Evolutionary conservation across 2,113 vertebrate species (phyloP).

Genomic region (Symphodus melops): DNA sequence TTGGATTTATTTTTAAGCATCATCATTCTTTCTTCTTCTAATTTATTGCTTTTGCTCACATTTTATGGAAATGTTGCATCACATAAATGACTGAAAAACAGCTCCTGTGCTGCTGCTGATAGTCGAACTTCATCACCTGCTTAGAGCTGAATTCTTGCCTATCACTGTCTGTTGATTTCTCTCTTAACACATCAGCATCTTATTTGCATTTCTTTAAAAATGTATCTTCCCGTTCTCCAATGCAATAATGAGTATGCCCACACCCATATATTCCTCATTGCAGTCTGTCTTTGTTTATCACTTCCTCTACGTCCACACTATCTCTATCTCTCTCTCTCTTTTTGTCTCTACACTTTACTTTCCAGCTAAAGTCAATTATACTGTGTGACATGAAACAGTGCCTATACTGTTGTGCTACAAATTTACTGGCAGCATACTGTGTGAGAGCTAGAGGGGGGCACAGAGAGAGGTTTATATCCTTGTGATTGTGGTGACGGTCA

Average conservation of each 20-base stretch:
- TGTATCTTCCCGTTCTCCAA: conserved; percentile 1
- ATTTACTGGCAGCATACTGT: conserved; percentile 11
- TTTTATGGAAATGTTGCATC: conserved; percentile 26
- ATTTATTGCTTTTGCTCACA: conserved; percentile 6
- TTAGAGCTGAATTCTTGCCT: neutral
- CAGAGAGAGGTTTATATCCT: conserved; percentile 16
- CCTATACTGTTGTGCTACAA: conserved; percentile 30
- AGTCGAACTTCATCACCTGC: conserved; percentile 25
- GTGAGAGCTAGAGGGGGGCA: neutral
- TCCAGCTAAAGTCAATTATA: conserved; percentile 31
- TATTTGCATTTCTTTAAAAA: conserved; percentile 40
- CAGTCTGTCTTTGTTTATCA: conserved; percentile 37
- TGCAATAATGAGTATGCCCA: conserved; percentile 15
- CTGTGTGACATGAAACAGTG: conserved; percentile 21
- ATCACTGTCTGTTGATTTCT: neutral
- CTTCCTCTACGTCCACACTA: conserved; percentile 1
- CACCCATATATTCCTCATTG: conserved; percentile 40
- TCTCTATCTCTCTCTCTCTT: conserved; percentile 9
- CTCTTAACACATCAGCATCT: neutral
- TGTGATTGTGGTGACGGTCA: conserved; percentile 4
- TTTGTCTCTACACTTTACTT: conserved; percentile 18
- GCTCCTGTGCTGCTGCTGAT: conserved; percentile 1
- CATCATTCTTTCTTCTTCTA: neutral
- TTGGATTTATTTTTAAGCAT: neutral
- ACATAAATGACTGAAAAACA: conserved; percentile 3